Evolutionary conservation across 92 coral and sea anemone species (phyloP).

Genomic region (Epizoanthus fatuus): DNA sequence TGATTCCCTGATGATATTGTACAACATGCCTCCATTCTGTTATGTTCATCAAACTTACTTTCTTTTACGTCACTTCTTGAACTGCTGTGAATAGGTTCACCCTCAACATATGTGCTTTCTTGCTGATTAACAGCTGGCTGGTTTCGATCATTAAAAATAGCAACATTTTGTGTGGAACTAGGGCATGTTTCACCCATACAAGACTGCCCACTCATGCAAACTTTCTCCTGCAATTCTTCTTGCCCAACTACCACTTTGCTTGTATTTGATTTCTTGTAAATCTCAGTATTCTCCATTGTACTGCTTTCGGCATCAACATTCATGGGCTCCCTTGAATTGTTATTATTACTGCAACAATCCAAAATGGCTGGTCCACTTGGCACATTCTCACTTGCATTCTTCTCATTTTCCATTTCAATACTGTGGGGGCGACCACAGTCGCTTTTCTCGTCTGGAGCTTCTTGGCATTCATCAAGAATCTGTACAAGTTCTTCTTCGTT

Average conservation of each 20-base stretch:
- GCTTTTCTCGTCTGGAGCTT: background rate
- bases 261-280: background rate
- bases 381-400: background rate
- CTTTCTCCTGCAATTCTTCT: background rate
- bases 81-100: background rate
- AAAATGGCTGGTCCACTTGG: background rate
- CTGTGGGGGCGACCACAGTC: background rate
- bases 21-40: background rate
- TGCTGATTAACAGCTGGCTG: background rate
- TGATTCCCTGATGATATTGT: background rate
- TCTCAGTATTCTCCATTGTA: background rate
- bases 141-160: background rate
- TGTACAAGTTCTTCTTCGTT: background rate
- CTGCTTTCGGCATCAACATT: background rate
- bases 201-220: background rate
- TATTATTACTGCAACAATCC: background rate
- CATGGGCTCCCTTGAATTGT: background rate
- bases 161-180: background rate
- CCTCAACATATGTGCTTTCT: background rate
- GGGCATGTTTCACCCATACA: background rate
- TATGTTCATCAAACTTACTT: background rate
- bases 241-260: background rate
- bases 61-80: background rate
- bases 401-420: slow-evolving; percentile 3
- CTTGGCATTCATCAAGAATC: background rate